Evolutionary conservation across 2,888 invertebrate genomes (phyloP).

Genomic region (Eudiplozoon nipponicum): DNA sequence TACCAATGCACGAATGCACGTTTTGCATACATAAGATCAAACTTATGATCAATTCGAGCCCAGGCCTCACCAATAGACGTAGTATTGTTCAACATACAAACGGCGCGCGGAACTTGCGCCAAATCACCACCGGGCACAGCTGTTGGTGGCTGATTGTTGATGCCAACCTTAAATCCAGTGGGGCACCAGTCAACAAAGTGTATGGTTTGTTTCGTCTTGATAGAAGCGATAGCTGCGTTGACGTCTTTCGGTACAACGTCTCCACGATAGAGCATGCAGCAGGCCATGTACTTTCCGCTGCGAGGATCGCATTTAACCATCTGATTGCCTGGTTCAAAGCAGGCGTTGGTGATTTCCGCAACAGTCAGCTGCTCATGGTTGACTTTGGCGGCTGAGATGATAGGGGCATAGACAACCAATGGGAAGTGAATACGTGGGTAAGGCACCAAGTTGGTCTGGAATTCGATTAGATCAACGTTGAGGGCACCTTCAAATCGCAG

Average conservation of each 20-base stretch:
- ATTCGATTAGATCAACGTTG: conserved; percentile 30
- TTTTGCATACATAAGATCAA: conserved; percentile 21
- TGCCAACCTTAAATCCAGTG: conserved; percentile 39
- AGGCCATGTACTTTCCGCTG: conserved; percentile 19
- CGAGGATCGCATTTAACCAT: conserved; percentile 19
- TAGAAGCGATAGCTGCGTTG: conserved; percentile 32
- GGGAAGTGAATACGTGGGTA: conserved; percentile 48
- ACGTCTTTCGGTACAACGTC: conserved; percentile 20
- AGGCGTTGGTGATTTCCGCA: conserved; percentile 21
- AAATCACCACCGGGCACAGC: conserved; percentile 40
- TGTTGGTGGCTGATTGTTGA: conserved; percentile 30
- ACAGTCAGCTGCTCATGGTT: conserved; percentile 22
- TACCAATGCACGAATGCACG: conserved; percentile 26
- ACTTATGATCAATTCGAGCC: conserved; percentile 24
- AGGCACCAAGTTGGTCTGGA: conserved; percentile 25
- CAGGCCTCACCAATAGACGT: conserved; percentile 29
- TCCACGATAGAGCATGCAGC: conserved; percentile 19
- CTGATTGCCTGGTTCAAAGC: conserved; percentile 22
- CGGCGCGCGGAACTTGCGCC: conserved; percentile 29
- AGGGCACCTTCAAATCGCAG: conserved; percentile 29
- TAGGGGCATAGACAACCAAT: conserved; percentile 36
- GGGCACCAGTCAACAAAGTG: conserved; percentile 51
- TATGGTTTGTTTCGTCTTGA: conserved; percentile 54
- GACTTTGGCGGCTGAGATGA: conserved; percentile 21
- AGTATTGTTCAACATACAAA: conserved; percentile 29